phyloP scores from a whole-genome alignment of 2,113 vertebrate species.

The Hemiscyllium ocellatum region DNA sequence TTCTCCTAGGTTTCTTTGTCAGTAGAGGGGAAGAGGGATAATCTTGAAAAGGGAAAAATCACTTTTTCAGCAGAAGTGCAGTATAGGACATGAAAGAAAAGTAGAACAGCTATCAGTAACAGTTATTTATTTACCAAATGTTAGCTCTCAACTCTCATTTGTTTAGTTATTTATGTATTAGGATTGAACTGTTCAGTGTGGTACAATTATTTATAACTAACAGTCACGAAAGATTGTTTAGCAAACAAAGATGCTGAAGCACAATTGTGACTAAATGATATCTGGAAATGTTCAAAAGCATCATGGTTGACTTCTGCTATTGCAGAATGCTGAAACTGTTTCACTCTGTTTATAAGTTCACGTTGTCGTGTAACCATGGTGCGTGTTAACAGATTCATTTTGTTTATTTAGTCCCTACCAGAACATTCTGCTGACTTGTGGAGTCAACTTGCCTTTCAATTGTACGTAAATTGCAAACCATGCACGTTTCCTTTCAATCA shows the following conservation, averaged over 20 bases:
- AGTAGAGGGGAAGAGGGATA: background rate
- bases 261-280: conserved; percentile 6
- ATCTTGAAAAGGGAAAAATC: background rate
- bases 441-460: conserved; percentile 10
- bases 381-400: background rate
- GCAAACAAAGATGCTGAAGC: conserved; percentile 17
- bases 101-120: background rate
- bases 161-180: conserved; percentile 17
- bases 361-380: conserved; percentile 30
- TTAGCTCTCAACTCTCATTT: background rate
- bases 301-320: conserved; percentile 33
- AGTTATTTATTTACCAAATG: background rate
- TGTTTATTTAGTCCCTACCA: conserved; percentile 21
- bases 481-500: background rate
- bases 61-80: background rate
- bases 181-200: background rate
- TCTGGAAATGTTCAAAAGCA: conserved; percentile 36
- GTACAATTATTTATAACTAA: conserved; percentile 21
- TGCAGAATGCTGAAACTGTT: conserved; percentile 31
- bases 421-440: conserved; percentile 9
- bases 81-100: background rate
- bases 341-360: conserved; percentile 17
- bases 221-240: conserved; percentile 28
- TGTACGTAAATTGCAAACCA: background rate
- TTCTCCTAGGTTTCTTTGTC: too few species aligned